phyloP scores from a whole-genome alignment of 37 sponge, comb jelly and placozoan genomes.

The Spongilla lacustris region DNA sequence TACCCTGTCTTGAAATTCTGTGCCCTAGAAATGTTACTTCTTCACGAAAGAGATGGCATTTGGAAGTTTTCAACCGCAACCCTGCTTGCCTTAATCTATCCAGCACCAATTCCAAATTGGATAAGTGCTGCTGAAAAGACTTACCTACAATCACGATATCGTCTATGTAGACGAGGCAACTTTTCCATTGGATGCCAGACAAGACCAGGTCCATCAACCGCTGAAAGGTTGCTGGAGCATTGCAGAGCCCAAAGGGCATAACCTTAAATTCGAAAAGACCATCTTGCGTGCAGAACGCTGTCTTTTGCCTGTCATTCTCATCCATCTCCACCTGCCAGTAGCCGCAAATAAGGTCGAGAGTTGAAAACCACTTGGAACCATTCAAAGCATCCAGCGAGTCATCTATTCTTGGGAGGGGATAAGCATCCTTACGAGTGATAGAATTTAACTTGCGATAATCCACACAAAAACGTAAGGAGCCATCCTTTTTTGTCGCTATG shows the following conservation, averaged over 20 bases:
- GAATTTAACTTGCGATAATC: slow-evolving; percentile 18
- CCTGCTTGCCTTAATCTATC: no score
- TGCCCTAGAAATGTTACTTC: no score
- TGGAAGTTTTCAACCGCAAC: no score
- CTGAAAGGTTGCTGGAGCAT: slow-evolving; percentile 23
- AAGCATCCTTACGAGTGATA: slow-evolving; percentile 11
- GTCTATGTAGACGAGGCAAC: no score
- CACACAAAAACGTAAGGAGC: slow-evolving; percentile 5
- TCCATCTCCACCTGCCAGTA: slow-evolving; percentile 10
- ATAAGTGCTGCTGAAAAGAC: no score
- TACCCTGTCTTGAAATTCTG: no score
- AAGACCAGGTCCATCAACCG: no score
- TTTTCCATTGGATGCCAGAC: no score
- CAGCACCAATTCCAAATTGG: no score
- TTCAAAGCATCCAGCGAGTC: slow-evolving; percentile 3
- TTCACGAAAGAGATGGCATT: no score
- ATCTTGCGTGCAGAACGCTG: slow-evolving; percentile 4
- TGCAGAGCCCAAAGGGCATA: slow-evolving; percentile 25
- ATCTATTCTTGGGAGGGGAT: slow-evolving; percentile 17
- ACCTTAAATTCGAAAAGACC: slow-evolving; percentile 7
- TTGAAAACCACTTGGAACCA: slow-evolving; percentile 18
- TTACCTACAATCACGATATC: no score
- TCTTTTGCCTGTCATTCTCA: slow-evolving; percentile 4
- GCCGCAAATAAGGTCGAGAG: slow-evolving; percentile 2
- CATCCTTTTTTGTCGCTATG: slow-evolving; percentile 14